A percentile compares a stretch with the other conserved stretches of the same genome.
phyloP scores from a whole-genome alignment of 2,113 vertebrate species.

The Quiscalus mexicanus region DNA sequence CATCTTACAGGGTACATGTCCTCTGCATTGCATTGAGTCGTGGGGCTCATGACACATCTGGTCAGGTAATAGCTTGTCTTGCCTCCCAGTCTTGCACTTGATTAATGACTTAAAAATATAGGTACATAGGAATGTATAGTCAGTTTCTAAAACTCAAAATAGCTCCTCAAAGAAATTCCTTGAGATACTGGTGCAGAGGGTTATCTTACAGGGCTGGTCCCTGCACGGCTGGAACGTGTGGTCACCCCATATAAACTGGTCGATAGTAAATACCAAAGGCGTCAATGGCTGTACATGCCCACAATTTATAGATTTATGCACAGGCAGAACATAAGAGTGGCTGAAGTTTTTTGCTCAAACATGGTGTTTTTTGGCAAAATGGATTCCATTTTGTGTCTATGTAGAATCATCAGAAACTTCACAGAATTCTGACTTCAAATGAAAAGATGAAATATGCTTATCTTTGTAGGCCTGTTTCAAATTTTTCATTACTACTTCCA shows the following conservation, averaged over 20 bases:
- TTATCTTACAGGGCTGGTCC: background rate
- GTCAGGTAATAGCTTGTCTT: background rate
- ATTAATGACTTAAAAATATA: background rate
- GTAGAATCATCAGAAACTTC: background rate
- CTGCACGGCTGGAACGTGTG: background rate
- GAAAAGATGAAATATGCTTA: background rate
- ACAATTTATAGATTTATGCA: background rate
- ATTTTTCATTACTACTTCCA: background rate
- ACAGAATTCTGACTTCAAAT: background rate
- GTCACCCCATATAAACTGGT: background rate
- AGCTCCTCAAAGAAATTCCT: background rate
- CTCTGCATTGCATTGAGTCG: background rate
- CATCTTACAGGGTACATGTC: background rate
- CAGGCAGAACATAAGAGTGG: background rate
- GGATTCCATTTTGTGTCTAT: background rate
- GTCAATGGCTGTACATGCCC: background rate
- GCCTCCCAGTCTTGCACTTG: background rate
- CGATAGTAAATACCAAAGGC: background rate
- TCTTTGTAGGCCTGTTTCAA: background rate
- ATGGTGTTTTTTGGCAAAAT: background rate
- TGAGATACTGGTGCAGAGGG: background rate
- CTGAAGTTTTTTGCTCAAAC: background rate
- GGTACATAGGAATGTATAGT: background rate
- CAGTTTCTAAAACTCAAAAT: background rate
- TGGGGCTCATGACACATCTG: background rate